Conservation (phyloP, 2,797 vertebrate species). For the Tachyglossus aculeatus region DNA sequence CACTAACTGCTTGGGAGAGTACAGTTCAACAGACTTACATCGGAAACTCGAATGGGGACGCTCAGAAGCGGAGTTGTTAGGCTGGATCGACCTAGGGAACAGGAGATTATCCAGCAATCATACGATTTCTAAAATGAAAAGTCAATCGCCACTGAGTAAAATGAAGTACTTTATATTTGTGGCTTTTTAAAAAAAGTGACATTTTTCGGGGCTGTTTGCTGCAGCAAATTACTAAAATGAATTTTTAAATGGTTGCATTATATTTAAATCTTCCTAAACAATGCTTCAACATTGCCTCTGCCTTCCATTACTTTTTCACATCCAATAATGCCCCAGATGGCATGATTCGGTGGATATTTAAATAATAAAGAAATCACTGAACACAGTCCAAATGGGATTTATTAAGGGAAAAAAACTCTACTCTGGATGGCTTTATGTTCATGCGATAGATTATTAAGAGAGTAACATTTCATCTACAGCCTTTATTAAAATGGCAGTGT, state of each 20-base stretch:
- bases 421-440: constrained; percentile 7
- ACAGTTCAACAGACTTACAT: too few relatives aligned
- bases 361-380: constrained; percentile 18
- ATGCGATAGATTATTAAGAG: constrained; percentile 26
- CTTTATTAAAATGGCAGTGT: too few relatives aligned
- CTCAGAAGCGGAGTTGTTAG: too few relatives aligned
- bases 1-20: too few relatives aligned
- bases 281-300: constrained; percentile 26
- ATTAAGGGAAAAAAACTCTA: not conserved
- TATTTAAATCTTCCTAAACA: constrained; percentile 21
- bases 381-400: constrained; percentile 16
- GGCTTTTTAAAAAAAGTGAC: constrained; percentile 22
- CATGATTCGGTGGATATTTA: not conserved
- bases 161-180: constrained; percentile 7
- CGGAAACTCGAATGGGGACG: too few relatives aligned
- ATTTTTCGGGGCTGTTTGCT: constrained; percentile 30
- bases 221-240: constrained; percentile 42
- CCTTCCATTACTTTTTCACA: constrained; percentile 22
- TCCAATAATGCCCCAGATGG: constrained; percentile 6
- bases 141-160: constrained; percentile 17
- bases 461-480: too few relatives aligned
- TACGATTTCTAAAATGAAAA: constrained; percentile 5
- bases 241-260: constrained; percentile 18
- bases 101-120: not conserved
- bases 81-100: too few relatives aligned